Base-by-base conservation (phyloP, 2,797 vertebrate species). In the Melopsittacus undulatus region DNA sequence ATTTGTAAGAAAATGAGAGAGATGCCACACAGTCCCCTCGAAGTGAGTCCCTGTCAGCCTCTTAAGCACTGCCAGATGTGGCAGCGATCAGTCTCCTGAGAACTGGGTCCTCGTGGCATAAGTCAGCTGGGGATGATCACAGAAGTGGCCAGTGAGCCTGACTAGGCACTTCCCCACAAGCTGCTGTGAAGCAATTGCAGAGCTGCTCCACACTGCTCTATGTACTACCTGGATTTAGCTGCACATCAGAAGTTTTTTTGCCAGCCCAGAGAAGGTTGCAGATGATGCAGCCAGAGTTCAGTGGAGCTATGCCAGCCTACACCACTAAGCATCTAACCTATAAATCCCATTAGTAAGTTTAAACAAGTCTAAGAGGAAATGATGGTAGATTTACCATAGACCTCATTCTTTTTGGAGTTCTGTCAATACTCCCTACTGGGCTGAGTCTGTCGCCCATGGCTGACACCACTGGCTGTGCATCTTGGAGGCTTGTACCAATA, bases 291-390 rank as follows among this genome's bases (percentile, higher is more conserved):
- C 12, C 72, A 52, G 38, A 66, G 66, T n/a, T 67, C 54, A 48
- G 48, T 36, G 74, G 51, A 82, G 61, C 52, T 90, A 32, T 36
- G 22, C 63, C 70, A 90, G 67, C 6, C 83, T 54, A 89, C 19
- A 70, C 36, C 14, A 27, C 74, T 80, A 66, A 89, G 80, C 43
- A 38, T 38, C 85, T 76, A 83, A 70, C 34, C 32, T 74, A 27
- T 66, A 90, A 91, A 94, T 81, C 89, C 63, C 75, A 90, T 92
- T 90, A 94, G 40, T 63, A 79, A 88, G 67, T 92, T 94, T 92
- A 92, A 94, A 26, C 92, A 90, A 94, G 40, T 67, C 83, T 72
- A 19, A 80, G 45, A 61, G 42, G 63, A 67, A 90, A 74, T 86
- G 4, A 42, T 36, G 59, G 66, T 76, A 88, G 73, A 49, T 74